phyloP scores from a whole-genome alignment of 2,113 vertebrate genomes.

The Peromyscus leucopus region DNA sequence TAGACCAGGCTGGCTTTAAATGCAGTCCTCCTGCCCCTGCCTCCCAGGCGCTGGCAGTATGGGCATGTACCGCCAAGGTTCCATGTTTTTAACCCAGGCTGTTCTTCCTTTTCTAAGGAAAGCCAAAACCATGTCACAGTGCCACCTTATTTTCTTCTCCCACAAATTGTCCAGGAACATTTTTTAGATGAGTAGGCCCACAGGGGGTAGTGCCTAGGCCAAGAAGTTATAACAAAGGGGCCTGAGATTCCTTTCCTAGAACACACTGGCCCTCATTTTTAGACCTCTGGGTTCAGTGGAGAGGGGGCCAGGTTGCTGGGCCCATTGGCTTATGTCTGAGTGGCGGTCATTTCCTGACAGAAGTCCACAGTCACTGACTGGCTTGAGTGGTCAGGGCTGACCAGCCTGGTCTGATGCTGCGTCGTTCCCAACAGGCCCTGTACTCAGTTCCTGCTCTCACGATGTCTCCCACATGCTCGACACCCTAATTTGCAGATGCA shows the following conservation, averaged over 20 bases:
- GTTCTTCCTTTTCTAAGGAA: background rate
- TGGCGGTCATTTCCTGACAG: too few species aligned
- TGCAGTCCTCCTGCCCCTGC: background rate
- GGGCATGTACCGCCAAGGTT: background rate
- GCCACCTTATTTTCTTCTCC: background rate
- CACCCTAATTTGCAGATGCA: slow-evolving; percentile 77
- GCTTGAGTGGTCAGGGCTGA: rapidly evolving
- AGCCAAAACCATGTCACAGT: background rate
- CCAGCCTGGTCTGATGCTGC: background rate
- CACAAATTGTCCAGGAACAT: background rate
- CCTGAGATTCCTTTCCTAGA: background rate
- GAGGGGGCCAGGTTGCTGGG: background rate
- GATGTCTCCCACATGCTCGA: slow-evolving; percentile 60
- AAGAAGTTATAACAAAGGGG: background rate
- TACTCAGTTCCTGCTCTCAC: slow-evolving; percentile 59
- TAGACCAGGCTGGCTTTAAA: background rate
- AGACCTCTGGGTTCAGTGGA: background rate
- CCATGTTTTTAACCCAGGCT: background rate
- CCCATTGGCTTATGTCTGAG: background rate
- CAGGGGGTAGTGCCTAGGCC: background rate
- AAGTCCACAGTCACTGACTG: too few species aligned
- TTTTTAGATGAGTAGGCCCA: too few species aligned
- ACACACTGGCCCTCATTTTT: rapidly evolving
- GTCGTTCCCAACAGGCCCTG: background rate
- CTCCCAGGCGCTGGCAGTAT: background rate